Conservation (phyloP, 2,888 invertebrate species). For the Hemithea aestivaria region DNA sequence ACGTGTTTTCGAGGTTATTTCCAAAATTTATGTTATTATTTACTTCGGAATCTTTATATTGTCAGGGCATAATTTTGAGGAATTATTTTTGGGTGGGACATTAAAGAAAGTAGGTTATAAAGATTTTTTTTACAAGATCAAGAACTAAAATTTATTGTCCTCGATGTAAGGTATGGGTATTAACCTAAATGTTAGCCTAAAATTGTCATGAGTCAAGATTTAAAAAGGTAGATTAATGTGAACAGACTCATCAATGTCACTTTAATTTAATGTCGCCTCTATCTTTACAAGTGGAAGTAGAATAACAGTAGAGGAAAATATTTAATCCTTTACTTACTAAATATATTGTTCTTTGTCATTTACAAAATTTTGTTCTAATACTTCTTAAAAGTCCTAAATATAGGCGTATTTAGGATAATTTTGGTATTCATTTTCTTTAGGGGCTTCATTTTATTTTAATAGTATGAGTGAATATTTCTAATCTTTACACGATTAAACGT, state of each 20-base stretch:
- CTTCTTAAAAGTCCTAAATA: too few relatives aligned
- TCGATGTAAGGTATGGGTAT: slow-evolving; percentile 10
- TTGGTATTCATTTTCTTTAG: too few relatives aligned
- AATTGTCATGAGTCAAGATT: slow-evolving; percentile 5
- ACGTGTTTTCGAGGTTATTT: slow-evolving; percentile 1
- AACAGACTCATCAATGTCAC: slow-evolving; percentile 14
- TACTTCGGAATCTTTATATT: background rate
- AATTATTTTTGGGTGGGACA: slow-evolving; percentile 7
- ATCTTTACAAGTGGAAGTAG: too few relatives aligned
- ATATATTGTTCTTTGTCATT: too few relatives aligned
- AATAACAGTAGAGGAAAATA: too few relatives aligned
- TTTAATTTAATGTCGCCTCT: slow-evolving; percentile 25
- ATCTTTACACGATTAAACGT: too few relatives aligned
- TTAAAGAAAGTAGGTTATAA: slow-evolving; percentile 11
- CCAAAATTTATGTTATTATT: background rate
- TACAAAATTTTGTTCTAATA: too few relatives aligned
- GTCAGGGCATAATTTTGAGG: slow-evolving; percentile 1
- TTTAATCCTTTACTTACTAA: too few relatives aligned
- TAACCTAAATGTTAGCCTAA: slow-evolving; percentile 14
- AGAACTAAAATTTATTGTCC: slow-evolving; percentile 5
- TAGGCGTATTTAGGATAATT: too few relatives aligned
- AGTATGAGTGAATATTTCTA: too few relatives aligned
- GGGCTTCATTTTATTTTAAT: too few relatives aligned
- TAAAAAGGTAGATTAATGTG: slow-evolving; percentile 3
- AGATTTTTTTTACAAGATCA: slow-evolving; percentile 6